phyloP scores from a whole-genome alignment of 2,113 vertebrate genomes.

The Notiomystis cincta region DNA sequence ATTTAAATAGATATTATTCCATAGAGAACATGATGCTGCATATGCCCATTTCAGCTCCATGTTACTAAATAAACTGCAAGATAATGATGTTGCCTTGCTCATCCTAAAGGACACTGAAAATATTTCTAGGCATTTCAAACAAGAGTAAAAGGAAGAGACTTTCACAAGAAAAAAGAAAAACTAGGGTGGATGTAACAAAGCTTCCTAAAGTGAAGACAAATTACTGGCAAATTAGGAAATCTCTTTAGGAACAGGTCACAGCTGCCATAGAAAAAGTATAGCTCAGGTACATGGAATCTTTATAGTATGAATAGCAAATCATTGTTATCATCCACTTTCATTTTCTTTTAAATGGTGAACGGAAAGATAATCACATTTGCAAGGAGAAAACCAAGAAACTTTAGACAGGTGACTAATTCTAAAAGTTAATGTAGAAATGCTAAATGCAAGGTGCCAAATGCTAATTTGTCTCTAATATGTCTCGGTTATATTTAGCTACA shows the following conservation, averaged over 20 bases:
- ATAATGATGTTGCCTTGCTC: neutral
- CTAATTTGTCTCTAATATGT: neutral
- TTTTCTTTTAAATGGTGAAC: neutral
- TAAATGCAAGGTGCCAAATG: neutral
- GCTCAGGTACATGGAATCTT: neutral
- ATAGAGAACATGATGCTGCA: constrained; percentile 51
- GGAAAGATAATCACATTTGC: neutral
- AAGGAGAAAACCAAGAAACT: neutral
- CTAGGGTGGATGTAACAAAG: neutral
- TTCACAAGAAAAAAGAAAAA: neutral
- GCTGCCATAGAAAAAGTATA: neutral
- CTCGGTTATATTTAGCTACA: neutral
- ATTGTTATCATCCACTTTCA: neutral
- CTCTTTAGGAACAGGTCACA: neutral
- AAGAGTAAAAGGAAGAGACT: neutral
- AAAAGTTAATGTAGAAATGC: neutral
- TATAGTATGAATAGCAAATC: neutral
- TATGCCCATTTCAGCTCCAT: constrained; percentile 32
- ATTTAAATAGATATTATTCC: constrained; percentile 56
- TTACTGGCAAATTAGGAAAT: neutral
- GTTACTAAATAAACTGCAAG: constrained; percentile 55
- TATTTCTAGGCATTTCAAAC: neutral
- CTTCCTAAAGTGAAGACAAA: neutral
- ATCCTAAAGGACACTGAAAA: constrained; percentile 38
- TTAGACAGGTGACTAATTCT: neutral